These are phyloP conservation scores for Dicentrarchus labrax DNA, from an alignment of 2,113 vertebrate genomes.

Conservation along the genomic window DNA sequence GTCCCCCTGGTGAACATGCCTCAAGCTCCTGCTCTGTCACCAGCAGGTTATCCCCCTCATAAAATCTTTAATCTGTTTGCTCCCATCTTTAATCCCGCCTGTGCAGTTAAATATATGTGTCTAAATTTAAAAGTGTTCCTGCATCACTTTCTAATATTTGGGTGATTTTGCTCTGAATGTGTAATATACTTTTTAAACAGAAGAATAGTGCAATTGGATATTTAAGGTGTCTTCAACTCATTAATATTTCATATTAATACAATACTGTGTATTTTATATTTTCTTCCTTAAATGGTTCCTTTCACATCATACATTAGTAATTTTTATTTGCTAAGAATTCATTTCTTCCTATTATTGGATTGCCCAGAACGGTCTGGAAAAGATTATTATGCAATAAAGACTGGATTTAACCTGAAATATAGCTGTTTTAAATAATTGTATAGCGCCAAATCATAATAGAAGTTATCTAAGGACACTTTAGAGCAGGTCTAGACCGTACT, in stretches of 20 bases:
- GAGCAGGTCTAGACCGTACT: too few species aligned
- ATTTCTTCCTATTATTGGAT: background rate
- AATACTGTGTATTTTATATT: background rate
- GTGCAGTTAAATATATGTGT: background rate
- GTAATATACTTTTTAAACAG: background rate
- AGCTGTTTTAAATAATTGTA: background rate
- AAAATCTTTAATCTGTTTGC: constrained; percentile 25
- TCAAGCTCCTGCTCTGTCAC: constrained; percentile 2
- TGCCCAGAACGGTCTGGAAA: background rate
- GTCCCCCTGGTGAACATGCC: background rate
- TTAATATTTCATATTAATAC: background rate
- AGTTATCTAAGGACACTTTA: too few species aligned
- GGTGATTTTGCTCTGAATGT: background rate
- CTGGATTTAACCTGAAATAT: background rate
- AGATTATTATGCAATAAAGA: background rate
- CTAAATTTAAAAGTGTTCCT: background rate
- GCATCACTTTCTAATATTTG: background rate
- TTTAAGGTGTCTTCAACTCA: background rate
- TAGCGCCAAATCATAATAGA: too few species aligned
- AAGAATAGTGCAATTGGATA: background rate
- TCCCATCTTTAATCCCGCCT: background rate
- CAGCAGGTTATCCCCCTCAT: background rate
- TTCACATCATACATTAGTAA: background rate
- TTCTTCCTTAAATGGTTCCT: background rate
- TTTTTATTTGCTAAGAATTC: background rate